Base-by-base conservation (phyloP, 2,113 vertebrate genomes). In the Pontoporia blainvillei region DNA sequence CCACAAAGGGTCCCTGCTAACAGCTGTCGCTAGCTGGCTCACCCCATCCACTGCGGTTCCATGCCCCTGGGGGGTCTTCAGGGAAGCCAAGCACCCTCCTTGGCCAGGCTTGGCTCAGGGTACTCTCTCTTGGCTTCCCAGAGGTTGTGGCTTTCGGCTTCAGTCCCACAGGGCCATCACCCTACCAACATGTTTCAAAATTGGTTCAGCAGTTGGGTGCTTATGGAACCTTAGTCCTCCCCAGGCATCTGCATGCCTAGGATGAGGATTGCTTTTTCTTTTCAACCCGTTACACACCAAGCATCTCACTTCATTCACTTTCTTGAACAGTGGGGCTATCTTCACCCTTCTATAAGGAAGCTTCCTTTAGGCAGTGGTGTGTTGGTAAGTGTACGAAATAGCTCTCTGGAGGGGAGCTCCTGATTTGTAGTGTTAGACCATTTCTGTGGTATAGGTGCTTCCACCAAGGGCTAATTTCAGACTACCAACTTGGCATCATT, bases 41-140 rank as follows among this genome's bases (percentile, higher is more conserved):
- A 3, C 0, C 34, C 44, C 8, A 0, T 31, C 52, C 34, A 1
- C 34, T 36, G 34, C 49, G 44, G 57, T 12, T 14, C 3, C 2
- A 6, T 78, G 71, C 34, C 83, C 79, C 31, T 17, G 25, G 46
- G 31, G 49, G 44, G 27, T n/a, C 71, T 15, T 78, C 78, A 17
- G 0, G 18, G 90, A 17, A 6, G 3, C 34, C 7, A 18, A 44
- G 59, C 61, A 54, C 59, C 20, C 13, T 83, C 54, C 41, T 23
- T 3, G 25, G 46, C 57, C 4, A 3, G 46, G 23, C 52, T 49
- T 39, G 39, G 46, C 81, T 21, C 31, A 57, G 52, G 41, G 11
- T 7, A 8, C 10, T 12, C 41, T 29, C 36, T 29, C 31, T 44
- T 11, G 52, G 46, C 39, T 66, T 62, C 61, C 92, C 54, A n/a